Percentiles rank a stretch among this genome's conserved stretches.
These are phyloP conservation scores for Pantala flavescens DNA, from an alignment of 1,140 invertebrate species.

Conservation along the genomic window DNA sequence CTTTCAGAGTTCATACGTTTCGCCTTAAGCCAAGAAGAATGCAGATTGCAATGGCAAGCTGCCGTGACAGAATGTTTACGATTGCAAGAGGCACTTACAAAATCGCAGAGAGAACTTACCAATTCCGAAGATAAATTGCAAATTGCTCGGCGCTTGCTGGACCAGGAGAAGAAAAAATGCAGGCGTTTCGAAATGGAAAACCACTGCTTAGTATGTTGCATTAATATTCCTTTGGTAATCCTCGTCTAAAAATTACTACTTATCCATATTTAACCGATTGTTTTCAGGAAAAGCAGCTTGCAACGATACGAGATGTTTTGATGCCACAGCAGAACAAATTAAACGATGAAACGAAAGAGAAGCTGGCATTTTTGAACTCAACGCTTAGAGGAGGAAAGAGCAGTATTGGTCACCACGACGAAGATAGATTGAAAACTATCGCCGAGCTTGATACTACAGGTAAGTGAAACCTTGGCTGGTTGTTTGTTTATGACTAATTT, in stretches of 20 bases:
- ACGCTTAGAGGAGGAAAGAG: slow-evolving; percentile 34
- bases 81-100: slow-evolving; percentile 52
- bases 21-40: slow-evolving; percentile 56
- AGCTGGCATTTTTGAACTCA: slow-evolving; percentile 62
- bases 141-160: slow-evolving; percentile 63
- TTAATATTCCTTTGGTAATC: background rate
- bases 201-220: slow-evolving; percentile 42
- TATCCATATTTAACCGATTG: no score
- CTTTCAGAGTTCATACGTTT: slow-evolving; percentile 57
- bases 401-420: slow-evolving; percentile 34
- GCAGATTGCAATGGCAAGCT: slow-evolving; percentile 52
- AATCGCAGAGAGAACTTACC: slow-evolving; percentile 49
- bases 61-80: slow-evolving; percentile 54
- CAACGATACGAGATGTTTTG: slow-evolving; percentile 58
- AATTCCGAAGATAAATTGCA: slow-evolving; percentile 64
- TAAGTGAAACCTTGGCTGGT: slow-evolving; percentile 22
- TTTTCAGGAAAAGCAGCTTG: slow-evolving; percentile 58
- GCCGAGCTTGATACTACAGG: slow-evolving; percentile 56
- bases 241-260: slow-evolving; percentile 16
- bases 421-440: slow-evolving; percentile 50
- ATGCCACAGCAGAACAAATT: slow-evolving; percentile 50
- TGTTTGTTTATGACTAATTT: background rate
- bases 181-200: slow-evolving; percentile 49
- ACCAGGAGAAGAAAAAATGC: slow-evolving; percentile 60
- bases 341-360: slow-evolving; percentile 68